Base-by-base conservation (phyloP, 2,113 vertebrate genomes). In the Blennius ocellaris region DNA sequence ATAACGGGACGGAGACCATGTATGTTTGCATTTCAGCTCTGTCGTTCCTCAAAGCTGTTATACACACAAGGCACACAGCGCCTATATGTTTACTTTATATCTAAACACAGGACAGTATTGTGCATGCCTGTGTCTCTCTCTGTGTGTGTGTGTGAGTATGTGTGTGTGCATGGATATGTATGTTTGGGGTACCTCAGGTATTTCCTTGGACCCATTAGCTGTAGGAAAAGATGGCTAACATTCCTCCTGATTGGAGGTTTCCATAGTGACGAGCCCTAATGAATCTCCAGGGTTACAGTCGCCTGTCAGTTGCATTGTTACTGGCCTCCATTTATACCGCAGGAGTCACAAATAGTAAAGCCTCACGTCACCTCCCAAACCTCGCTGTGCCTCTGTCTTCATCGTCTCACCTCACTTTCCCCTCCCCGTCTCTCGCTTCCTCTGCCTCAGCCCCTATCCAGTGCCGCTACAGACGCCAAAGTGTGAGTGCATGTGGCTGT, bases 281-380 rank as follows among this genome's bases (percentile, higher is more conserved):
- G 95, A 96, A 96, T 96, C 96, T 95, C 95, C 93, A 93, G 96
- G 94, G 96, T 95, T 96, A 94, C 95, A 94, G 94, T 87, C 83
- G 82, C 84, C 87, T 91, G 90, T 92, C 91, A 89, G 83, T 84
- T 80, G 79, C 60, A 81, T 89, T 84, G 85, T 80, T 95, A 94
- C 91, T 77, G 82, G 91, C 87, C 88, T 92, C 87, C 71, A 90
- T 95, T 95, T 89, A 93, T 87, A 75, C 93, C 88, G 94, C 84
- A 94, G 95, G 93, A 17, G 67, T 76, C 78, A 78, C 76, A 80
- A 78, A 83, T 54, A 67, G 73, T 70, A 15, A 70, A 76, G 82
- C 76, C 76, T 73, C 76, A 41, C n/a, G 38, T 86, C 80, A 73
- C 80, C 79, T 70, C 58, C 48, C 43, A 21, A 64, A 65, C 58